A percentile compares a stretch with the other conserved stretches of the same genome.
phyloP scores from a whole-genome alignment of 2,888 invertebrate species.

The Formica aserva region DNA sequence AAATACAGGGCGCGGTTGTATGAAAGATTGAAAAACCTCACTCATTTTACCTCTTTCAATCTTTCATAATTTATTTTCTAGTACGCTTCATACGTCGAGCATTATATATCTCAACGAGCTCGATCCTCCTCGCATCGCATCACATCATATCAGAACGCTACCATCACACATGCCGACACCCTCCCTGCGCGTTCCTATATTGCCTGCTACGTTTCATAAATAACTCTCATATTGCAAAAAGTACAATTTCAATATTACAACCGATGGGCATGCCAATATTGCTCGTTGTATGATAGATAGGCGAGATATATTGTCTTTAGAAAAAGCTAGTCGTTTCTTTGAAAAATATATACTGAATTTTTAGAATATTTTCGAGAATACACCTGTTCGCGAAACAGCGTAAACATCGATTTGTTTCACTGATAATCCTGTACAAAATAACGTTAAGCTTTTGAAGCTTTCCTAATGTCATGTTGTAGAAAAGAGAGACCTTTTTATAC shows the following conservation, averaged over 20 bases:
- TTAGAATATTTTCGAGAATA: slow-evolving; percentile 23
- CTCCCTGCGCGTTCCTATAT: slow-evolving; percentile 75
- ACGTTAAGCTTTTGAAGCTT: neutral
- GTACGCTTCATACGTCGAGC: slow-evolving; percentile 50
- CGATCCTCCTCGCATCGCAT: slow-evolving; percentile 79
- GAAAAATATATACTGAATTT: slow-evolving; percentile 77
- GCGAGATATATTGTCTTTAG: slow-evolving; percentile 84
- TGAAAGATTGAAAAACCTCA: slow-evolving; percentile 19
- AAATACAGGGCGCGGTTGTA: neutral
- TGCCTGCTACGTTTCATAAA: slow-evolving; percentile 84
- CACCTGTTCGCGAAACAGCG: neutral
- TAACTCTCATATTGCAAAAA: slow-evolving; percentile 83
- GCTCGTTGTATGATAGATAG: slow-evolving; percentile 85
- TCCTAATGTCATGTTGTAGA: neutral
- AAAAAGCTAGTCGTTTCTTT: slow-evolving; percentile 85
- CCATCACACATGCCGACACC: slow-evolving; percentile 75
- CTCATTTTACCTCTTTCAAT: slow-evolving; percentile 33
- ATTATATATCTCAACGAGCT: slow-evolving; percentile 71
- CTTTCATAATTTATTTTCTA: slow-evolving; percentile 46
- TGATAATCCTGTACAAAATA: neutral
- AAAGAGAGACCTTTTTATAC: neutral
- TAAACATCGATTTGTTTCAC: neutral
- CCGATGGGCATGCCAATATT: slow-evolving; percentile 84
- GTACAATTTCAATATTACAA: slow-evolving; percentile 85
- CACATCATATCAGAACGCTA: slow-evolving; percentile 78